Evolutionary conservation across 2,888 invertebrate species (phyloP), one percentile per base, ranked within the genome.

Genomic region (Drosophila trichaetosa): DNA sequence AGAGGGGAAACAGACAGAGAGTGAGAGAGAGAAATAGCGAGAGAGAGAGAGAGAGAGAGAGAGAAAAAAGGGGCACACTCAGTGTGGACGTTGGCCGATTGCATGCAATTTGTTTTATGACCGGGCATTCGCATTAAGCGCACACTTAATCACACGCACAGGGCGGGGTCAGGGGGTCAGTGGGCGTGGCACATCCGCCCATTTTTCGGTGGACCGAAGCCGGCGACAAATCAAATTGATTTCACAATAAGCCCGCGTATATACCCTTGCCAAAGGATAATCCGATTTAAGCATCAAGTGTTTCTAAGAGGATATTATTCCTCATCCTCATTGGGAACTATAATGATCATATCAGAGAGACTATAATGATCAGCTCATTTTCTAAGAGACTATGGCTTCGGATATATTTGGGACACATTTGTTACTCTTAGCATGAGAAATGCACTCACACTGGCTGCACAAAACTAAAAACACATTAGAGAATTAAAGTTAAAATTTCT

Each of bases 101-200:
- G 84, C 76, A 87, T 85, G 83, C 87, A 85, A 87, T 89, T 87
- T 87, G 89, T 87, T 87, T 87, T 89, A 87, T 85, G 83, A 85
- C 75, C 79, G 61, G 69, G 71, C 83, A 80, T 87, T 89, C 87
- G 83, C 87, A 87, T 87, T 87, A 87, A 89, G 77, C 76, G 87
- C 83, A 76, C 87, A 87, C 83, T 87, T 87, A 87, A 87, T 87
- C 87, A 89, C 89, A 85, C 87, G 85, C 85, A 86, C 49, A 63
- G 79, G 75, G 83, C 73, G 83, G 82, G 76, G 84, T 70, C 10
- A 16, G 10, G 21, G 21, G 24, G 4, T 42, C 5, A 7, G 36
- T 3, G 36, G 24, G 54, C 5, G 18, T 16, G 16, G 53, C 53
- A 24, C 16, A 10, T 34, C 38, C 57, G 67, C 73, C 40, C 65